Evolutionary conservation across 2,113 vertebrate species (phyloP), one percentile per base, ranked within the genome.

Genomic region (Protobothrops flavoviridis): DNA sequence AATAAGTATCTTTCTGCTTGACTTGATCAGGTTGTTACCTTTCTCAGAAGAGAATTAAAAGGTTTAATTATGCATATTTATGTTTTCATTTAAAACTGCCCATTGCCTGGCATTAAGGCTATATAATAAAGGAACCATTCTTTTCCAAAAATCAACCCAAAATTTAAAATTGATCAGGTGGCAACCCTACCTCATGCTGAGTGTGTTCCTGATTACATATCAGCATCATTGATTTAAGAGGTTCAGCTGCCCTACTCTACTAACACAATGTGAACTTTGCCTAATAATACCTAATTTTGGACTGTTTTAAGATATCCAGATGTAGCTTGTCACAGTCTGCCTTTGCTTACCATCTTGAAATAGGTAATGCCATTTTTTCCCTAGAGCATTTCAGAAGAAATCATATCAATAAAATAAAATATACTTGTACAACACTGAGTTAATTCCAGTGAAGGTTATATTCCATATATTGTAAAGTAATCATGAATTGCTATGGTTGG

Each of bases 11-110:
- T 89, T 61, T 93, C 56, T 90, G 29, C 81, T 89, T 93, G 50
- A 56, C 59, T 89, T 33, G 8, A 90, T 93, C 92, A 90, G 45
- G 56, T 86, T 87, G 48, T 64, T 86, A 87, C 55, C 89, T 93
- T 90, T 93, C n/a, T n/a, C 57, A 87, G 45, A 64, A 56, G 50
- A 90, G 12, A 87, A 64, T 13, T 50, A 52, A 90, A 64, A 90
- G 56, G 29, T 86, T 93, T 64, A 87, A 59, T 93, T 90, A 61
- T 93, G 88, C 85, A 93, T 59, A 85, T 93, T 86, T 93, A 93
- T 90, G 64, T 24, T 61, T 81, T 81, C 74, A 59, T 93, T 87
- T 90, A 87, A 90, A 87, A 90, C n/a, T 90, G 92, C 56, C 55
- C n/a, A 23, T 93, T 90, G 89, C 56, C 89, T 64, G 64, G 48